phyloP scores from a whole-genome alignment of 2,113 vertebrate genomes.

The Poeciliopsis occidentalis region DNA sequence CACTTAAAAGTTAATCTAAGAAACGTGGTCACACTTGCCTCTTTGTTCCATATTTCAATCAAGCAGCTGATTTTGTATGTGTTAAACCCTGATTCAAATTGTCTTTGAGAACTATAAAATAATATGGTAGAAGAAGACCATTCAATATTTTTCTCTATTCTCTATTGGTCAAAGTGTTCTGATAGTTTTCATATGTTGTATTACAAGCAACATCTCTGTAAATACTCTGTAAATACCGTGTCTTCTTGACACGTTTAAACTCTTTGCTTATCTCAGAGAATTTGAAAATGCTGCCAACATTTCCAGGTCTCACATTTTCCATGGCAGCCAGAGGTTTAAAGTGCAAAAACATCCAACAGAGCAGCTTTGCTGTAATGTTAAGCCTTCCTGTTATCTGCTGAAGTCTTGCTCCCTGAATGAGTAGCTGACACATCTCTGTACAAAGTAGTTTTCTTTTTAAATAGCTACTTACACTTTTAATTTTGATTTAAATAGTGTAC shows the following conservation, averaged over 20 bases:
- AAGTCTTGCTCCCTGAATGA: background rate
- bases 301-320: background rate
- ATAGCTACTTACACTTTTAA: background rate
- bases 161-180: background rate
- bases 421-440: background rate
- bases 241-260: background rate
- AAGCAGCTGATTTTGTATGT: background rate
- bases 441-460: background rate
- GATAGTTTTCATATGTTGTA: no score
- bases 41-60: background rate
- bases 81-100: background rate
- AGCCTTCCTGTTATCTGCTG: background rate
- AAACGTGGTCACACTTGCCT: background rate
- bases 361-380: background rate
- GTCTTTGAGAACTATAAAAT: background rate
- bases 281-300: background rate
- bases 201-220: background rate
- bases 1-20: background rate
- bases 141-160: background rate
- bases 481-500: background rate
- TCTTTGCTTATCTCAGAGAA: background rate
- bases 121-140: background rate
- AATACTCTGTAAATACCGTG: no score
- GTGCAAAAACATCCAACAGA: background rate
- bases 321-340: background rate